Conservation (phyloP, 2,797 vertebrate genomes). For the Sebastes minor region DNA sequence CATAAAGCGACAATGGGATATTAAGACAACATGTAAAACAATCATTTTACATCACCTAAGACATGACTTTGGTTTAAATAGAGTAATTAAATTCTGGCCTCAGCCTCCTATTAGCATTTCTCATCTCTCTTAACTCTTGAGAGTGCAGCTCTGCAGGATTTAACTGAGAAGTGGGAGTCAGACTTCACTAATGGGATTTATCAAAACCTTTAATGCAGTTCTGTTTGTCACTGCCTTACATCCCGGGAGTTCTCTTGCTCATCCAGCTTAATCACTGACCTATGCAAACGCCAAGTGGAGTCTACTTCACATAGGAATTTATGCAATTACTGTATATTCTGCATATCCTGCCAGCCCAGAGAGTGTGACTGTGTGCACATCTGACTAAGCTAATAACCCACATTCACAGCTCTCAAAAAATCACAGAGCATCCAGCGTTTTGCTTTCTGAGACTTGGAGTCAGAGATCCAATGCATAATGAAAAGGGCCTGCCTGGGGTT, state of each 20-base stretch:
- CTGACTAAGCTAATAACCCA: slow-evolving; percentile 52
- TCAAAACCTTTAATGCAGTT: slow-evolving; percentile 51
- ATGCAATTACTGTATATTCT: slow-evolving; percentile 53
- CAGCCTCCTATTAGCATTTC: slow-evolving; percentile 50
- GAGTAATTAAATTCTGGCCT: slow-evolving; percentile 39
- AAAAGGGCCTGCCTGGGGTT: slow-evolving; percentile 61
- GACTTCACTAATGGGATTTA: slow-evolving; percentile 55
- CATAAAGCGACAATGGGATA: background rate
- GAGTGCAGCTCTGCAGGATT: slow-evolving; percentile 44
- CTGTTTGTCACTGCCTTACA: slow-evolving; percentile 58
- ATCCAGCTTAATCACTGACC: slow-evolving; percentile 67
- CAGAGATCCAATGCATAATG: slow-evolving; percentile 73
- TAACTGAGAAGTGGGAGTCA: slow-evolving; percentile 41
- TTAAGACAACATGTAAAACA: slow-evolving; percentile 15
- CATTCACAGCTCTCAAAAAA: slow-evolving; percentile 37
- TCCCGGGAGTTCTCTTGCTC: slow-evolving; percentile 50
- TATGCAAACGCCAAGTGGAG: slow-evolving; percentile 37
- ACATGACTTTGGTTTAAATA: slow-evolving; percentile 11
- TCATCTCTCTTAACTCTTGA: slow-evolving; percentile 40
- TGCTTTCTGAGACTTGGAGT: slow-evolving; percentile 41
- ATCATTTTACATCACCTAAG: background rate
- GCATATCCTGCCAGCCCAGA: slow-evolving; percentile 21
- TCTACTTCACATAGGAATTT: slow-evolving; percentile 43
- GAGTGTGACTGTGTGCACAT: slow-evolving; percentile 31
- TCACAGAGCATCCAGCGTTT: slow-evolving; percentile 41